Conservation (phyloP, 1,140 invertebrate species). For the Streblospio benedicti region DNA sequence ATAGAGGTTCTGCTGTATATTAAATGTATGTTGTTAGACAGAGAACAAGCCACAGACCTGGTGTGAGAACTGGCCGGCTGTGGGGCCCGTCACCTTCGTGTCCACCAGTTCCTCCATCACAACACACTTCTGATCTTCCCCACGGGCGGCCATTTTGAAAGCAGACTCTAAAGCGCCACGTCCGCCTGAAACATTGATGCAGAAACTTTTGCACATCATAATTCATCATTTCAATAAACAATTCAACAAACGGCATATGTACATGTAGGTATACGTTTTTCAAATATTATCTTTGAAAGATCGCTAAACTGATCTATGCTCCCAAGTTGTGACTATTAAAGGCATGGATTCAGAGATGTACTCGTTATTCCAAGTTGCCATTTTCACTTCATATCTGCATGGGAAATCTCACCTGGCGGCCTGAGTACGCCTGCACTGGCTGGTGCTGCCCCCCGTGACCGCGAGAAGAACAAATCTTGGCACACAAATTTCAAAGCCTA, state of each 20-base stretch:
- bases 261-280: no score
- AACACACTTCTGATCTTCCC: slow-evolving; percentile 28
- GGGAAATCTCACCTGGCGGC: no score
- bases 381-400: no score
- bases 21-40: not conserved
- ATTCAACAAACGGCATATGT: no score
- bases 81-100: slow-evolving; percentile 32
- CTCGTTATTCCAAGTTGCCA: no score
- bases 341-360: no score
- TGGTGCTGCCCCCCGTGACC: slow-evolving; percentile 26
- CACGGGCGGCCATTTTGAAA: slow-evolving; percentile 23
- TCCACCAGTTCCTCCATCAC: slow-evolving; percentile 35
- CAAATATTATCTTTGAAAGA: no score
- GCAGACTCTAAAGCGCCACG: slow-evolving; percentile 32
- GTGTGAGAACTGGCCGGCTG: slow-evolving; percentile 29
- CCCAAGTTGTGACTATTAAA: no score
- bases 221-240: no score
- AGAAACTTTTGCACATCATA: slow-evolving; percentile 23
- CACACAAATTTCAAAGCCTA: slow-evolving; percentile 39
- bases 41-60: slow-evolving; percentile 18
- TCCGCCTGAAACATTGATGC: slow-evolving; percentile 16
- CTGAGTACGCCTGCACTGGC: slow-evolving; percentile 1
- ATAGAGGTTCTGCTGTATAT: not conserved
- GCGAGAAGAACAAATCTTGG: slow-evolving; percentile 45
- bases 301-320: no score